Conservation (phyloP, 2,113 vertebrate genomes). For the Chamaetylas fuelleborni region DNA sequence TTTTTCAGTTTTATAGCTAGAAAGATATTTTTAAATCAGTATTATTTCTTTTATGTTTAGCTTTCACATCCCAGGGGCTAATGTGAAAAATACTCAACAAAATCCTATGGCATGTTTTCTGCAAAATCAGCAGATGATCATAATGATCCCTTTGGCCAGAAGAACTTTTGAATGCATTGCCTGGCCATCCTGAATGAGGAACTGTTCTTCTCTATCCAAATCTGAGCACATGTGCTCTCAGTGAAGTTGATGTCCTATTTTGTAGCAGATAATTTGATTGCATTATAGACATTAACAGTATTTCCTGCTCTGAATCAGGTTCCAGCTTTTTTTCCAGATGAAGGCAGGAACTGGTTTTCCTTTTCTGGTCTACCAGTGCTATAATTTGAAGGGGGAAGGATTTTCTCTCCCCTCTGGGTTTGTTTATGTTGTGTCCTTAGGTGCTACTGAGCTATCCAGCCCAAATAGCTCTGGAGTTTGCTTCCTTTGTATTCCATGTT, state of each 20-base stretch:
- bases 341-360: background rate
- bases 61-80: background rate
- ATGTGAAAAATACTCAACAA: background rate
- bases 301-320: background rate
- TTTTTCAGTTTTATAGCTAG: background rate
- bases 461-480: background rate
- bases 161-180: background rate
- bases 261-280: background rate
- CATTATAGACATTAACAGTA: background rate
- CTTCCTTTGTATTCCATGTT: background rate
- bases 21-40: background rate
- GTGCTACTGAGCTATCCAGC: background rate
- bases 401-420: background rate
- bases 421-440: background rate
- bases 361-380: background rate
- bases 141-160: background rate
- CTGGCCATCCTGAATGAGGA: background rate
- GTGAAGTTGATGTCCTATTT: background rate
- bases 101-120: background rate
- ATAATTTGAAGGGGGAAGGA: background rate
- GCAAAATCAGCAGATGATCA: background rate
- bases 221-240: background rate
- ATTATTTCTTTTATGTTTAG: background rate
- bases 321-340: background rate
- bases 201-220: background rate